Conservation (phyloP, 2,888 invertebrate genomes). For the Zaprionus obscuricornis region DNA sequence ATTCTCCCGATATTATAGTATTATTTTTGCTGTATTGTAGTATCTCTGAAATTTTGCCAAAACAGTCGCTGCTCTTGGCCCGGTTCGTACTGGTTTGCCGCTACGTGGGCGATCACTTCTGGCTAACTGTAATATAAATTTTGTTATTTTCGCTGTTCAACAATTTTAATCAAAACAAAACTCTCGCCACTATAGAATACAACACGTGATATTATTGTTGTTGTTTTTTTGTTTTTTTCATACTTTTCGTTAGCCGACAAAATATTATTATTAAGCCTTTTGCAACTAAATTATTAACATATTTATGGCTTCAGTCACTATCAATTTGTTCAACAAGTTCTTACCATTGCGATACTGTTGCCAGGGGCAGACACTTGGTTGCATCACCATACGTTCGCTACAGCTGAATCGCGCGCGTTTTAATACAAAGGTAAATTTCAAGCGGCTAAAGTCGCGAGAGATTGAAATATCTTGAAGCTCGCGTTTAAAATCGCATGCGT, state of each 20-base stretch:
- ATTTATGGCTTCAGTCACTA: slow-evolving; percentile 38
- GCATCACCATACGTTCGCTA: slow-evolving; percentile 11
- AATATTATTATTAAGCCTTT: no score
- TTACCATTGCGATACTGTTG: slow-evolving; percentile 27
- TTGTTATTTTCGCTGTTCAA: slow-evolving; percentile 5
- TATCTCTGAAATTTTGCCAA: slow-evolving; percentile 34
- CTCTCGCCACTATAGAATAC: slow-evolving; percentile 6
- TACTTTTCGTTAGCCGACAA: not conserved
- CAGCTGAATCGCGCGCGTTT: slow-evolving; percentile 33
- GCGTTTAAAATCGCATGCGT: slow-evolving; percentile 14
- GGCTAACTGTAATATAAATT: slow-evolving; percentile 29
- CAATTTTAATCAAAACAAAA: slow-evolving; percentile 20
- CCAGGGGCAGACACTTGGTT: slow-evolving; percentile 2
- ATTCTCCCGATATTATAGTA: no score
- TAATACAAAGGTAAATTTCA: slow-evolving; percentile 50
- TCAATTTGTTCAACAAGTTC: slow-evolving; percentile 40
- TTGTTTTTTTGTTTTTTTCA: not conserved
- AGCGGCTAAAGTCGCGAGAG: slow-evolving; percentile 18
- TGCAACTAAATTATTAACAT: slow-evolving; percentile 11
- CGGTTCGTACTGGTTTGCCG: slow-evolving; percentile 21
- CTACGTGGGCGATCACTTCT: slow-evolving; percentile 42
- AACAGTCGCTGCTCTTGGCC: slow-evolving; percentile 26
- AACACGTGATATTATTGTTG: slow-evolving; percentile 48
- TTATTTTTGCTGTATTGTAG: not conserved
- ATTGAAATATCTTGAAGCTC: no score